Base-by-base conservation (phyloP, 2,888 invertebrate genomes). In the Eilema caniola region DNA sequence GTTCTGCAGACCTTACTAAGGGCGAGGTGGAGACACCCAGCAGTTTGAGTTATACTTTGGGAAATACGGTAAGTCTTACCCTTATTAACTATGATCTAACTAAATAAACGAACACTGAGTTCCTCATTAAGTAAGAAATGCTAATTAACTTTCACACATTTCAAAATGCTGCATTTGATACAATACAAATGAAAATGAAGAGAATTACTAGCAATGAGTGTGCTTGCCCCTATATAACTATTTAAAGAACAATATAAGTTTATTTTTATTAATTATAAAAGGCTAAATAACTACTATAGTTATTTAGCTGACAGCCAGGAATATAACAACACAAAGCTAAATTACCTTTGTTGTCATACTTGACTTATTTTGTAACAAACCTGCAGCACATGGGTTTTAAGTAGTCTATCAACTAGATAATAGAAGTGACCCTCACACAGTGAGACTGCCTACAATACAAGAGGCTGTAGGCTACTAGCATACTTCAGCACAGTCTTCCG, bases 11-110 rank as follows among this genome's bases (percentile, higher is more conserved):
- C 77, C 94, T 95, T 76, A 93, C 94, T 67, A 95, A 95, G 83
- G 92, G 90, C 77, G 95, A 95, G 83, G 95, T 95, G 85, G 95
- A 95, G 72, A 93, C 95, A 69, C 94, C 95, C 4, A 95, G 93
- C 82, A 95, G 95, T 77, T 87, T 95, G 82, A 95, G 95, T 83
- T 95, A 95, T 80, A 95, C 95, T 66, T 86, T 95, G 70, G 95
- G 95, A 72, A 95, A 92, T 79, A 93, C 95, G 86, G 95, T 95
- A 88, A 91, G 93, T 81, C 11, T 47, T 31, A 33, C 14, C 10
- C 24, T 20, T 62, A 0, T 7, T 10, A 24, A 41, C 10, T 25
- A 20, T 25, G 25, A 10, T 62, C 23, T 16, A 62, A 14, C 11
- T 62, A 23, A 14, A 20, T 37, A 37, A 28, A 28, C 5, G 0